Evolutionary conservation across 2,888 invertebrate genomes (phyloP), one percentile per base, ranked within the genome.

Genomic region (Taphrorychus bicolor): DNA sequence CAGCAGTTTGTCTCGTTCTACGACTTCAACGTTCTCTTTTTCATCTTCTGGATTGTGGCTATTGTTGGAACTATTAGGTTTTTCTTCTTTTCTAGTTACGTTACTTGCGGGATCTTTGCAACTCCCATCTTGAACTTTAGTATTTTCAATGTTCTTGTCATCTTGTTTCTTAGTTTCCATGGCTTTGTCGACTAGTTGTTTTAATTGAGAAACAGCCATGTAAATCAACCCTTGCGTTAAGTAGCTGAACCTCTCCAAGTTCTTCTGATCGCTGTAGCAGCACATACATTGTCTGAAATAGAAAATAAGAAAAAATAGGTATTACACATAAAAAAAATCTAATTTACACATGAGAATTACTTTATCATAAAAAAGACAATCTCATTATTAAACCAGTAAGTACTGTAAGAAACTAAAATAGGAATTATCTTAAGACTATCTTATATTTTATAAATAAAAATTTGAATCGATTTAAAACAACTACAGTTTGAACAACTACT

Each of bases 231-330:
- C 92, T 82, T 96, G 95, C 41, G 95, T 91, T 75, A 97, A 87
- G 78, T 92, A 86, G 82, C 94, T 94, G 82, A 96, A 93, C 74
- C 94, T 88, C 80, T 96, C 96, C 83, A 94, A 92, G 83, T 96
- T 96, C 83, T 95, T 95, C 65, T 90, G 88, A 84, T 96, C 96
- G 75, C 95, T 88, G 83, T 94, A 96, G 83, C 95, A 93, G 83
- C 97, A 97, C 91, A 95, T 94, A 81, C 97, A 97, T 85, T 97
- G 96, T 81, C 95, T 94, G 82, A 68, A 87, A 79, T 72, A 53
- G 3, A 51, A 59, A 23, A 51, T 4, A 49, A 63, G 11, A 57
- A n/a, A n/a, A n/a, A n/a, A n/a, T n/a, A n/a, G n/a, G n/a, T n/a
- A n/a, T n/a, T 16, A 5, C 41, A 21, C 5, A 42, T 17, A 23